These are phyloP conservation scores for Corvus hawaiiensis DNA, from an alignment of 2,113 vertebrate species.

Conservation along the genomic window DNA sequence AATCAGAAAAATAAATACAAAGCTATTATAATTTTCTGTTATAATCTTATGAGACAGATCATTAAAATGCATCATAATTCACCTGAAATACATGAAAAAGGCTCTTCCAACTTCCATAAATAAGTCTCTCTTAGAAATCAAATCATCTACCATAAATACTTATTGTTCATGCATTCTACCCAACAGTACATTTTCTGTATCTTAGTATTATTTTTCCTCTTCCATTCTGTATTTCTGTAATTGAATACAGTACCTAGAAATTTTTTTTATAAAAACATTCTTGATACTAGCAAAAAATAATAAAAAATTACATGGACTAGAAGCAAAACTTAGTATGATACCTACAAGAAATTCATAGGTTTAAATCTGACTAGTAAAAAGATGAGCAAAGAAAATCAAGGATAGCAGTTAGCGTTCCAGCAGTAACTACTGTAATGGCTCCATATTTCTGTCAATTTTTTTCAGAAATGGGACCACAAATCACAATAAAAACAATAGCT, in stretches of 20 bases:
- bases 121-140: not conserved
- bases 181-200: not conserved
- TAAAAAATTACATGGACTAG: not conserved
- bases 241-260: not conserved
- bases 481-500: not conserved
- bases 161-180: not conserved
- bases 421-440: not conserved
- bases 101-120: not conserved
- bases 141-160: not conserved
- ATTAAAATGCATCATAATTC: not conserved
- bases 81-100: not conserved
- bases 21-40: not conserved
- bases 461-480: conserved; percentile 10
- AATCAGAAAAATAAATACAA: not conserved
- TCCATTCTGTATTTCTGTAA: not conserved
- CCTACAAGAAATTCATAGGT: not conserved
- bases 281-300: not conserved
- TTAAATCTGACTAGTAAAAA: not conserved
- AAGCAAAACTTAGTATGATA: not conserved
- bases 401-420: not conserved
- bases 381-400: not conserved
- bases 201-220: not conserved
- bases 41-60: not conserved
- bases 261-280: not conserved
- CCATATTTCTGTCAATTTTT: not conserved